Base-by-base conservation (phyloP, 2,888 invertebrate genomes). In the Cabera pusaria region DNA sequence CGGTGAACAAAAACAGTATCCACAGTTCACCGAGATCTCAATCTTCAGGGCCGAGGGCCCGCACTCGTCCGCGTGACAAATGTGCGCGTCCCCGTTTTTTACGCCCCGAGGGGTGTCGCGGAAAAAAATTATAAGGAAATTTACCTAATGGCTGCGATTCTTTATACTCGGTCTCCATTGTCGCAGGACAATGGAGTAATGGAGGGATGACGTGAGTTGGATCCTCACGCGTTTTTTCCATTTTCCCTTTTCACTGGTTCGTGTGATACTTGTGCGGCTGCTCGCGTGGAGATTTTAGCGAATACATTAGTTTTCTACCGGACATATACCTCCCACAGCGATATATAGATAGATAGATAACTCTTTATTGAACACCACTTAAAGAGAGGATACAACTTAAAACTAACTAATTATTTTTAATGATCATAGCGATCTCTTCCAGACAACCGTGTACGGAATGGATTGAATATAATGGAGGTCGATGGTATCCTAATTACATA, bases 51-150 rank as follows among this genome's bases (percentile, higher is more conserved):
- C 54, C 54, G 56, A 22, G 21, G 24, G 46, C 34, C 38, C 44
- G 32, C 48, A 46, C 56, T 52, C 42, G 50, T 40, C 49, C 59
- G 49, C 81, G 71, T 84, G 88, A 87, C 79, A 81, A 81, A 88
- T 87, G 79, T 67, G 61, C 66, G 56, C 69, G 71, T 72, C 70
- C 75, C 72, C 70, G 64, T 70, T 77, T 79, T 80, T 79, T 78
- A 77, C 17, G 32, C 22, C 66, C 59, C 71, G 76, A 78, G 85
- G 82, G 87, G 85, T 84, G 82, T 74, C 82, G 79, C 77, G 81
- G 18, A 87, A 87, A 82, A 87, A 88, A 86, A 85, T 86, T 81
- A 86, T 85, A 82, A 86, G 87, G 83, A 88, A 88, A 88, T 88
- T 88, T 88, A 85, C 87, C 87, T 88, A 88, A 88, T 88, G 86